phyloP scores from a whole-genome alignment of 53 echinoderm and acorn worm species.

The Arbacia lixula region DNA sequence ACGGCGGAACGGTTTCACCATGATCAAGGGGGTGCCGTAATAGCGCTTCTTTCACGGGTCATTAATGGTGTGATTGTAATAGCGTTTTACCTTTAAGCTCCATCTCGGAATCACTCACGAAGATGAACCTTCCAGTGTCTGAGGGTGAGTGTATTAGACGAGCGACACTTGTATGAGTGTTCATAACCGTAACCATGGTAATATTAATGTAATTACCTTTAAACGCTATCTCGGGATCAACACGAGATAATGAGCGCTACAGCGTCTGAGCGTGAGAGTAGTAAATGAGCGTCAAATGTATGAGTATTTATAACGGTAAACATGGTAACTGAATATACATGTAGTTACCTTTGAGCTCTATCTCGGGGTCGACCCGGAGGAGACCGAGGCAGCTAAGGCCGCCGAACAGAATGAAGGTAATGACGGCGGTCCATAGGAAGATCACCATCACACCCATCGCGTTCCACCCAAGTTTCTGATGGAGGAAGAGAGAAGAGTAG shows the following conservation, averaged over 20 bases:
- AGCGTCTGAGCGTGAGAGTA: background rate
- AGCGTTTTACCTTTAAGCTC: background rate
- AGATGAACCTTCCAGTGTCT: too few species aligned
- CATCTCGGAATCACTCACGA: background rate
- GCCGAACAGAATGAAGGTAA: constrained; percentile 75
- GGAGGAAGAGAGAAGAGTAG: too few species aligned
- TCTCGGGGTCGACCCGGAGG: constrained; percentile 76
- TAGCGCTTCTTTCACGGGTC: too few species aligned
- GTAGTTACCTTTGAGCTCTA: constrained; percentile 76
- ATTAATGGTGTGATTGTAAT: too few species aligned
- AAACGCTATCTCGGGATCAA: background rate
- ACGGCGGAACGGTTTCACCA: too few species aligned
- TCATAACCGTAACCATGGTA: too few species aligned
- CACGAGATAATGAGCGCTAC: background rate
- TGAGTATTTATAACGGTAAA: too few species aligned
- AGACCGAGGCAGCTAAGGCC: constrained; percentile 59
- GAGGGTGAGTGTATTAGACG: too few species aligned
- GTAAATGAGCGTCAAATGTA: background rate
- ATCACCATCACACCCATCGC: constrained; percentile 79
- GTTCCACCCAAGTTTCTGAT: constrained; percentile 88
- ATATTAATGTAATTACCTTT: background rate
- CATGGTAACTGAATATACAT: background rate
- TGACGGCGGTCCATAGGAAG: constrained; percentile 63
- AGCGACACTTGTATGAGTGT: too few species aligned
- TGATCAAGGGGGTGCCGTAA: too few species aligned